These are phyloP conservation scores for Drosophila villosipedis DNA, from an alignment of 2,888 invertebrate species.

Conservation along the genomic window DNA sequence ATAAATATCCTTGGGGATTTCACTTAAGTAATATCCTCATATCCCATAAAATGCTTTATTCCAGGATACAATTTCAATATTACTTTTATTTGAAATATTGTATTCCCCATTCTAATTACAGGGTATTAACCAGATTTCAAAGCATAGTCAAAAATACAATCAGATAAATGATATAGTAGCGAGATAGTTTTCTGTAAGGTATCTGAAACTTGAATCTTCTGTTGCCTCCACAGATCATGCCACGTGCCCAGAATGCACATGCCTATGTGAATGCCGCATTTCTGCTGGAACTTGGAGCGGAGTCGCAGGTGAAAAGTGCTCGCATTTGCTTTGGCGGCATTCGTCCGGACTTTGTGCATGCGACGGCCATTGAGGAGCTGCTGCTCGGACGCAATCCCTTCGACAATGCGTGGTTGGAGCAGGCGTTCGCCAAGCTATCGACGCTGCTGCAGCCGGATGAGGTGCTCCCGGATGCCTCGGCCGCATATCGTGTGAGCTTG, in stretches of 20 bases:
- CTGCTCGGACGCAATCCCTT: slow-evolving; percentile 85
- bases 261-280: slow-evolving; percentile 92
- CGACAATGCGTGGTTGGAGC: slow-evolving; percentile 80
- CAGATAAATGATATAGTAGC: not conserved
- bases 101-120: not conserved
- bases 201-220: not conserved
- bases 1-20: not conserved
- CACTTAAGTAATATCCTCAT: not conserved
- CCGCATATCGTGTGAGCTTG: slow-evolving; percentile 89
- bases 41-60: too few species aligned
- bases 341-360: slow-evolving; percentile 87
- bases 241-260: slow-evolving; percentile 91
- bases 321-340: slow-evolving; percentile 89
- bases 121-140: not conserved
- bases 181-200: not conserved
- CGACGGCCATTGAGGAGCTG: slow-evolving; percentile 86
- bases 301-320: slow-evolving; percentile 84
- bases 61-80: not conserved
- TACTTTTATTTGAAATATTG: not conserved
- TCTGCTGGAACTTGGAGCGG: slow-evolving; percentile 86
- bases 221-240: slow-evolving; percentile 87
- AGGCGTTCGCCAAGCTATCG: slow-evolving; percentile 86
- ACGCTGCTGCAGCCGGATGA: slow-evolving; percentile 89
- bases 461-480: slow-evolving; percentile 89
- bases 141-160: not conserved